Percentiles rank a stretch among this genome's conserved stretches.
phyloP scores from a whole-genome alignment of 64 coral and sea anemone genomes.

The Trachythela sp. region DNA sequence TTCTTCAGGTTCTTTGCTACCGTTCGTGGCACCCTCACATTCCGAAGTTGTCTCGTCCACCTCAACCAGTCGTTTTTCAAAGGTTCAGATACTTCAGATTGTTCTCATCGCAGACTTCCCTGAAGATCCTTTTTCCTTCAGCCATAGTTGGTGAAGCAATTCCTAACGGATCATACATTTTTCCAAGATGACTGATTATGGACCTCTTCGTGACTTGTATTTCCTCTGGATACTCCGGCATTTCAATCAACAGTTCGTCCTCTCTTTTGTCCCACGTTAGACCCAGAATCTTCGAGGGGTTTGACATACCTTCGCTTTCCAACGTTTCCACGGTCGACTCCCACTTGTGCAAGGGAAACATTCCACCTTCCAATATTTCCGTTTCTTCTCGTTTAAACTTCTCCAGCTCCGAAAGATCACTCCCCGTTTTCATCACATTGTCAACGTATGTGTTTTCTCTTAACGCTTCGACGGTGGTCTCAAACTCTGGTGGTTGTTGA shows the following conservation, averaged over 20 bases:
- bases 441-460: slow-evolving; percentile 6
- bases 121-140: not conserved
- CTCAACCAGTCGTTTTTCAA: not conserved
- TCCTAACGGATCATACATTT: not conserved
- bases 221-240: not conserved
- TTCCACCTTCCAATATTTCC: not conserved
- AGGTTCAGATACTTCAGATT: not conserved
- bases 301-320: not conserved
- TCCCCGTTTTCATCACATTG: not conserved
- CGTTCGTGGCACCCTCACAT: not conserved
- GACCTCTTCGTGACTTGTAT: not conserved
- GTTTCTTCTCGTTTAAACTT: not conserved
- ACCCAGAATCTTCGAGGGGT: no score
- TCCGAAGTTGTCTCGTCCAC: not conserved
- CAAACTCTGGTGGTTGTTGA: not conserved
- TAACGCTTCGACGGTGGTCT: not conserved
- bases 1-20: not conserved
- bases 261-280: not conserved
- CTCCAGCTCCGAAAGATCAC: not conserved
- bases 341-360: not conserved
- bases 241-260: not conserved
- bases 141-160: not conserved
- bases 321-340: not conserved
- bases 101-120: not conserved
- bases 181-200: not conserved